Percentiles rank a stretch among this genome's conserved stretches.
These are phyloP conservation scores for Altica lythri DNA, from an alignment of 2,888 invertebrate genomes.

Conservation along the genomic window DNA sequence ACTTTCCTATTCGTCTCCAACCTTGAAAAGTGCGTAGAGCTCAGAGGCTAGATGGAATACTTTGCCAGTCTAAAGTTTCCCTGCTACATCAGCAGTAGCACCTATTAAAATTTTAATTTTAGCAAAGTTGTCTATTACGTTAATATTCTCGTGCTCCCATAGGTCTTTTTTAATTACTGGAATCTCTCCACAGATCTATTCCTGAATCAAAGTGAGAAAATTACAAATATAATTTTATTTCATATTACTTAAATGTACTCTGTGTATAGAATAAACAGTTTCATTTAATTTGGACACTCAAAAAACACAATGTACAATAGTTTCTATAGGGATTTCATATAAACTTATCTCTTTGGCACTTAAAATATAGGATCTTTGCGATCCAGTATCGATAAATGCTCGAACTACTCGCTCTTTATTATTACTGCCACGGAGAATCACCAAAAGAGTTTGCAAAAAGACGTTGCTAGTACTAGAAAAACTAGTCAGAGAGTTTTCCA, in stretches of 20 bases:
- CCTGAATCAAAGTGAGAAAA: conserved; percentile 32
- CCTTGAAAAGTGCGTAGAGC: conserved; percentile 34
- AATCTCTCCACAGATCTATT: conserved; percentile 28
- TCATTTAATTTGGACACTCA: conserved; percentile 17
- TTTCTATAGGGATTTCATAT: no score
- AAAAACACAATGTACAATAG: conserved; percentile 31
- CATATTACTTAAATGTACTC: conserved; percentile 13
- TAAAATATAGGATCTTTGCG: no score
- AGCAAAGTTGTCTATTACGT: conserved; percentile 22
- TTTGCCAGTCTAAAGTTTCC: conserved; percentile 39
- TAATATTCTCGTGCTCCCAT: conserved; percentile 30
- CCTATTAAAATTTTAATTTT: conserved; percentile 39
- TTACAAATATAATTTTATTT: conserved; percentile 27
- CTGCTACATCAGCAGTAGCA: conserved; percentile 41
- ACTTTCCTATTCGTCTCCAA: conserved; percentile 8
- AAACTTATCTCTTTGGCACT: no score
- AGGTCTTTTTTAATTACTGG: conserved; percentile 21
- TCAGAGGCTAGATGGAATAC: conserved; percentile 32
- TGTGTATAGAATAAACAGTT: conserved; percentile 1
- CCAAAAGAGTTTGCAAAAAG: no score
- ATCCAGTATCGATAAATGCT: no score
- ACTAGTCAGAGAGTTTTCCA: no score
- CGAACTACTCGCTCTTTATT: no score
- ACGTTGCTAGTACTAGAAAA: no score
- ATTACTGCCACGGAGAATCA: no score